phyloP scores from a whole-genome alignment of 2,888 invertebrate species.

The Blomia tropicalis region DNA sequence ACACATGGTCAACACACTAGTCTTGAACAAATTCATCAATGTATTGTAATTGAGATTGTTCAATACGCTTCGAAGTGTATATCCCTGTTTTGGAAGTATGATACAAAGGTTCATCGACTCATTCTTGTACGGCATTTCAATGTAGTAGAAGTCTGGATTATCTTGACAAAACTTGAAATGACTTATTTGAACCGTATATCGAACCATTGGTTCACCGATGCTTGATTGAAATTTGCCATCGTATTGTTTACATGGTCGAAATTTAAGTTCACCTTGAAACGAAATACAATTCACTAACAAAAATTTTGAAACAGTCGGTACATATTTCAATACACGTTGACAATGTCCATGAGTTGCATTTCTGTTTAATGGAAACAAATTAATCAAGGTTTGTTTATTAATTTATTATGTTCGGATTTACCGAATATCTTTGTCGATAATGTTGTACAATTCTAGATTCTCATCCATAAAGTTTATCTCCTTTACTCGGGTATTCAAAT shows the following conservation, averaged over 20 bases:
- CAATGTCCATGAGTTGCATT: background rate
- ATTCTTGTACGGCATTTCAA: constrained; percentile 7
- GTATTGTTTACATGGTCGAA: background rate
- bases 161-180: background rate
- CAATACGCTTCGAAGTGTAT: background rate
- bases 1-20: background rate
- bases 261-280: constrained; percentile 3
- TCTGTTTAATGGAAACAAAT: background rate
- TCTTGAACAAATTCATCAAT: background rate
- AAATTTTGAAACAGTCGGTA: constrained; percentile 4
- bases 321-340: background rate
- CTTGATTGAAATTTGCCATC: background rate
- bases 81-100: background rate
- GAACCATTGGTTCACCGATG: background rate
- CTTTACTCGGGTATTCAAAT: background rate
- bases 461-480: background rate
- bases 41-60: background rate
- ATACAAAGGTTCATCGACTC: background rate
- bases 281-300: background rate
- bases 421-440: constrained; percentile 1
- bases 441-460: constrained; percentile 1
- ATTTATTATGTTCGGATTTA: background rate
- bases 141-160: background rate
- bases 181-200: background rate
- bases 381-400: background rate